A percentile compares a stretch with the other conserved stretches of the same genome.
phyloP scores from a whole-genome alignment of 2,113 vertebrate genomes.

The Indri indri region DNA sequence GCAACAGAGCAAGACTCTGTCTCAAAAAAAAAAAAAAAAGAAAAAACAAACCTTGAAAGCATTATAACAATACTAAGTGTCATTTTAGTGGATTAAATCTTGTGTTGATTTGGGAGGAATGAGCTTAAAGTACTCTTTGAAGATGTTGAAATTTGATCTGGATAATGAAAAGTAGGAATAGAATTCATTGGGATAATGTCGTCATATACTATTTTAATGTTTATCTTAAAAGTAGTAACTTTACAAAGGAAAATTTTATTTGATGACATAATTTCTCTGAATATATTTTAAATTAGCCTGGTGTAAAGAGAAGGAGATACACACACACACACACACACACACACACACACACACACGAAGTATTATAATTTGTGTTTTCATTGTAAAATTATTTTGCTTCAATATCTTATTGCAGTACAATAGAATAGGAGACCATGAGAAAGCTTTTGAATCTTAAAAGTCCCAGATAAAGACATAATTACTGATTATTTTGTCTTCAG shows the following conservation, averaged over 20 bases:
- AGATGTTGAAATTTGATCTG: slow-evolving; percentile 1
- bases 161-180: neutral
- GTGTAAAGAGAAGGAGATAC: neutral
- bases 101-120: slow-evolving; percentile 37
- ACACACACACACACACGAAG: neutral
- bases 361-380: slow-evolving; percentile 13
- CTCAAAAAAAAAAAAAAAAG: no score
- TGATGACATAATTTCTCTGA: neutral
- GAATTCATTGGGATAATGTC: slow-evolving; percentile 8
- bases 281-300: slow-evolving; percentile 37
- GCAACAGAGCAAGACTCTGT: no score
- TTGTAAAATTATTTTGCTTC: slow-evolving; percentile 47
- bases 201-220: slow-evolving; percentile 13
- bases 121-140: neutral
- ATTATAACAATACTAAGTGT: neutral
- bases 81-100: neutral
- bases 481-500: slow-evolving; percentile 76
- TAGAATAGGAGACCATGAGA: neutral
- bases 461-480: slow-evolving; percentile 5
- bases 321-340: neutral
- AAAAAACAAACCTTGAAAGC: neutral
- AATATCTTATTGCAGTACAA: neutral
- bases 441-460: slow-evolving; percentile 43
- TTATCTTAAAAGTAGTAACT: slow-evolving; percentile 53
- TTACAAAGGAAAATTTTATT: slow-evolving; percentile 39